Conservation (phyloP, 2,113 vertebrate species). For the Rhinopomastus cyanomelas region DNA sequence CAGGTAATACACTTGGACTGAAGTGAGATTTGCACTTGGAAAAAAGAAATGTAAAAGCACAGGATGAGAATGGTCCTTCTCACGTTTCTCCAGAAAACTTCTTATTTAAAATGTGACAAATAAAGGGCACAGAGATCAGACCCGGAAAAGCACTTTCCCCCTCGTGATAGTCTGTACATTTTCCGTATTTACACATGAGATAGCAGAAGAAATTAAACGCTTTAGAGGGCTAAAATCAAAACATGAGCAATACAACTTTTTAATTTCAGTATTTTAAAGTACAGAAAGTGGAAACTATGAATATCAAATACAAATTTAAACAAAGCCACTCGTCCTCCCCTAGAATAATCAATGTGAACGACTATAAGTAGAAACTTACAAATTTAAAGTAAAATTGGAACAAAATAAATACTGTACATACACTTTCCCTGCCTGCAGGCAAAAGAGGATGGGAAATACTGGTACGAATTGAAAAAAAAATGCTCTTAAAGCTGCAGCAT, state of each 20-base stretch:
- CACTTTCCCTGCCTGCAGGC: conserved; percentile 85
- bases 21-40: neutral
- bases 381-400: conserved; percentile 77
- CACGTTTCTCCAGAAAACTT: neutral
- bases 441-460: conserved; percentile 84
- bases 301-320: conserved; percentile 83
- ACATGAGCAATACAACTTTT: conserved; percentile 80
- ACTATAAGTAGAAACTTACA: conserved; percentile 82
- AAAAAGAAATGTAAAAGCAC: neutral
- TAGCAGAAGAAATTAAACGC: conserved; percentile 72
- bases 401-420: conserved; percentile 85
- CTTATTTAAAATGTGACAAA: neutral
- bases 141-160: neutral
- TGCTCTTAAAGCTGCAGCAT: conserved; percentile 81
- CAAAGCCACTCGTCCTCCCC: conserved; percentile 77
- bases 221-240: conserved; percentile 76
- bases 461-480: conserved; percentile 69
- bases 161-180: neutral
- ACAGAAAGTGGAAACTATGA: conserved; percentile 80
- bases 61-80: neutral
- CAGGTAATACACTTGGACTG: neutral
- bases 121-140: neutral
- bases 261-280: conserved; percentile 83
- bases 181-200: conserved; percentile 52
- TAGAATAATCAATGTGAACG: conserved; percentile 77